Evolutionary conservation across 1,140 invertebrate genomes (phyloP).

Genomic region (Eumaeus atala): DNA sequence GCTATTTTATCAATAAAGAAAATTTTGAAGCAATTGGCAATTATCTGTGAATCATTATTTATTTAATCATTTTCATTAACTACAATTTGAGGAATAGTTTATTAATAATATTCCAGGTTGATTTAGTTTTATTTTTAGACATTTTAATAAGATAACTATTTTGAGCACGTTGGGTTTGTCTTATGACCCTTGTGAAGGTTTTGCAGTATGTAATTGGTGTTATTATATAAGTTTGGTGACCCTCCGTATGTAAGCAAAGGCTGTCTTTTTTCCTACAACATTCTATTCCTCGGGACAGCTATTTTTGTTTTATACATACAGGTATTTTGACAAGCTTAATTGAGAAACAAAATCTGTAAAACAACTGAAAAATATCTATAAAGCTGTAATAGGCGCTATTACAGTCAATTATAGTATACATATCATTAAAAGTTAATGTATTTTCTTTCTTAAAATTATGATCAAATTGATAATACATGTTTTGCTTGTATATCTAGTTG

Average conservation of each 20-base stretch:
- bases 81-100: not conserved
- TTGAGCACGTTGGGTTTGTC: too few relatives aligned
- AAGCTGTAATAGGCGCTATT: not conserved
- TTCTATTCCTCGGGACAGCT: not conserved
- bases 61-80: not conserved
- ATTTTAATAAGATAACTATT: not conserved
- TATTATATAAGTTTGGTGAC: not conserved
- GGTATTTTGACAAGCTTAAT: not conserved
- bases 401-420: not conserved
- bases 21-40: too few relatives aligned
- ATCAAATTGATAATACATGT: too few relatives aligned
- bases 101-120: not conserved
- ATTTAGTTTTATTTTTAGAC: slow-evolving; percentile 1
- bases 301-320: not conserved
- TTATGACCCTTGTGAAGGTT: not conserved
- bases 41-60: too few relatives aligned
- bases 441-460: too few relatives aligned
- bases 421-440: not conserved
- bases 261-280: not conserved
- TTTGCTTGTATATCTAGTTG: too few relatives aligned
- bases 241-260: too few relatives aligned
- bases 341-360: not conserved
- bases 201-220: not conserved
- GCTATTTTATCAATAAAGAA: too few relatives aligned
- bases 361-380: not conserved